Percentiles rank a stretch among this genome's conserved stretches.
These are phyloP conservation scores for Jordanella pulchra DNA, from an alignment of 2,797 vertebrate species.

Conservation along the genomic window DNA sequence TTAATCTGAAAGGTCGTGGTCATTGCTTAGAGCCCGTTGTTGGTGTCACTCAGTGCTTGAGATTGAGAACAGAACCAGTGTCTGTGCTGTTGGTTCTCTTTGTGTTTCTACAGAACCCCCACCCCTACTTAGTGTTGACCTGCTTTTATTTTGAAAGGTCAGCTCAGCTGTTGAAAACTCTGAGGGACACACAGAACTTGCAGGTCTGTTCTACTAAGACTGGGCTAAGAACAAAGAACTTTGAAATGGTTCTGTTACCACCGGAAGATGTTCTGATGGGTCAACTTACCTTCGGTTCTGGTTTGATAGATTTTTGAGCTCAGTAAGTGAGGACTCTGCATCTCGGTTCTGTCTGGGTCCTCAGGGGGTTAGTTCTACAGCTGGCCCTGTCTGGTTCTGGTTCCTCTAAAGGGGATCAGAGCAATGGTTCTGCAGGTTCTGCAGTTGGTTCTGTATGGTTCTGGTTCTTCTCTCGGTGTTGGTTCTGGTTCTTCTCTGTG, in stretches of 20 bases:
- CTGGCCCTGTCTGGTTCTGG: too few relatives aligned
- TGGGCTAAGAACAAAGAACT: neutral
- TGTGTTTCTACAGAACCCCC: neutral
- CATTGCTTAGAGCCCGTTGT: neutral
- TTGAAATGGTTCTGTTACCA: neutral
- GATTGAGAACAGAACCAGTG: neutral
- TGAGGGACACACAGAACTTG: neutral
- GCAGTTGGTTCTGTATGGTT: neutral
- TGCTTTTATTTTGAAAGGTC: slow-evolving; percentile 2
- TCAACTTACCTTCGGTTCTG: too few relatives aligned
- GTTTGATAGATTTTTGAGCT: too few relatives aligned
- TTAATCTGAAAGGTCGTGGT: neutral
- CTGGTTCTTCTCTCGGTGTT: too few relatives aligned
- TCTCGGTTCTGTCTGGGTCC: too few relatives aligned
- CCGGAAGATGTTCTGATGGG: neutral
- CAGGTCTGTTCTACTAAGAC: neutral
- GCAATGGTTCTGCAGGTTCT: too few relatives aligned
- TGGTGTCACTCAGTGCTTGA: neutral
- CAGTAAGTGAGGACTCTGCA: too few relatives aligned
- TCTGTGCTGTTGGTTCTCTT: neutral
- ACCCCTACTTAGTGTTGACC: neutral
- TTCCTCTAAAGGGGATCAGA: too few relatives aligned
- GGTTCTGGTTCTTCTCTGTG: neutral
- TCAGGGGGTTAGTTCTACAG: too few relatives aligned
- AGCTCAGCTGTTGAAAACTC: neutral